These are phyloP conservation scores for Phrynosoma blainvillii DNA, from an alignment of 2,113 vertebrate genomes.

Conservation along the genomic window DNA sequence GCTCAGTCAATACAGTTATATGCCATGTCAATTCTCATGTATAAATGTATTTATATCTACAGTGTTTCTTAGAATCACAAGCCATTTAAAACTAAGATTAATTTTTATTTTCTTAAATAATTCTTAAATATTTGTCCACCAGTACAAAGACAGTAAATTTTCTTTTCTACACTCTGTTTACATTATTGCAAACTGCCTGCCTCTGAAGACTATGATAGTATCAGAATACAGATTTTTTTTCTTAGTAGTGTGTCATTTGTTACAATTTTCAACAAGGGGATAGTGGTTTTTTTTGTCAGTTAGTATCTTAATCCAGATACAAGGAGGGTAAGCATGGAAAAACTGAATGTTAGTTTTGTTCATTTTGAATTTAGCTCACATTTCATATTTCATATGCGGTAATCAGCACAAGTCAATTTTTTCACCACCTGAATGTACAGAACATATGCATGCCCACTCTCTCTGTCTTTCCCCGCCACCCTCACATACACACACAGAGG, in stretches of 20 bases:
- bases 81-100: constrained; percentile 47
- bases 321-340: constrained; percentile 21
- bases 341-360: constrained; percentile 17
- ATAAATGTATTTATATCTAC: background rate
- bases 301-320: background rate
- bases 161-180: background rate
- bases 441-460: too few relatives aligned
- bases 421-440: background rate
- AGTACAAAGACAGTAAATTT: constrained; percentile 33
- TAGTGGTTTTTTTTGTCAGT: constrained; percentile 16
- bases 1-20: constrained; percentile 20
- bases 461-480: too few relatives aligned
- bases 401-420: constrained; percentile 12
- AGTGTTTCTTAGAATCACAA: constrained; percentile 12
- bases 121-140: constrained; percentile 43
- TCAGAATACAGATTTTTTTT: constrained; percentile 13
- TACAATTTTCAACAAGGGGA: background rate
- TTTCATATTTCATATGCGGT: constrained; percentile 36
- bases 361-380: constrained; percentile 42
- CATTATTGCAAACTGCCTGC: constrained; percentile 8
- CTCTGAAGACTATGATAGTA: background rate
- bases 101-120: constrained; percentile 40
- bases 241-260: constrained; percentile 7
- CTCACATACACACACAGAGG: background rate
- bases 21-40: constrained; percentile 2